These are phyloP conservation scores for Regulus satrapa DNA, from an alignment of 2,113 vertebrate species.

Conservation along the genomic window DNA sequence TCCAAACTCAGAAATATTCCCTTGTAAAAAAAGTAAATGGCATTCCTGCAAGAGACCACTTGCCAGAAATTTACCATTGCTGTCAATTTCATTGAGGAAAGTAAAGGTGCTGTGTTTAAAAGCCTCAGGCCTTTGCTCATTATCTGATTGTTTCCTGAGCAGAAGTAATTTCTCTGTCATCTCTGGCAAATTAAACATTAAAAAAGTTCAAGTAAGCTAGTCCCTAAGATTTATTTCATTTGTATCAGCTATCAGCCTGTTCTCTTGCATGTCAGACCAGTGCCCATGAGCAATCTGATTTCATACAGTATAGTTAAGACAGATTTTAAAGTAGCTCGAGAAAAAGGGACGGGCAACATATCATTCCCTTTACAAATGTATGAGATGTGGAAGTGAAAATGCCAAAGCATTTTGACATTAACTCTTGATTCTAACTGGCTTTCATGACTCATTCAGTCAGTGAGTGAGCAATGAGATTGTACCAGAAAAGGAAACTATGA, in stretches of 20 bases:
- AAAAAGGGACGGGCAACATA: neutral
- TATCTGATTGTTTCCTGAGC: neutral
- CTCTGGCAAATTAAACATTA: neutral
- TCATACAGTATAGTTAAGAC: neutral
- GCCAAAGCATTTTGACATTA: constrained; percentile 21
- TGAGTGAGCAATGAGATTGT: neutral
- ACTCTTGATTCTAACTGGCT: neutral
- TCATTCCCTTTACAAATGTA: neutral
- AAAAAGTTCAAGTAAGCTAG: neutral
- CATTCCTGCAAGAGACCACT: neutral
- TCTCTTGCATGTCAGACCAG: neutral
- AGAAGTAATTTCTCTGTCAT: constrained; percentile 8
- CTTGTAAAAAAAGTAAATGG: neutral
- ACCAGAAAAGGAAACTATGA: neutral
- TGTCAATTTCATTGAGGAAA: neutral
- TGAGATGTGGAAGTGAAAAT: neutral
- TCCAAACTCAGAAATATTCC: neutral
- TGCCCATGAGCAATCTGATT: neutral
- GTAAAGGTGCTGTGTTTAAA: neutral
- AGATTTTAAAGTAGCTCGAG: neutral
- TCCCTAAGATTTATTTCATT: neutral
- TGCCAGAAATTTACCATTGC: neutral
- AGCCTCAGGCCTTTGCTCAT: neutral
- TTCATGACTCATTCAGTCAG: neutral
- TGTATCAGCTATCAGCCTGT: neutral